A percentile compares a stretch with the other conserved stretches of the same genome.
phyloP scores from a whole-genome alignment of 2,888 invertebrate genomes.

The Chouioia cunea region DNA sequence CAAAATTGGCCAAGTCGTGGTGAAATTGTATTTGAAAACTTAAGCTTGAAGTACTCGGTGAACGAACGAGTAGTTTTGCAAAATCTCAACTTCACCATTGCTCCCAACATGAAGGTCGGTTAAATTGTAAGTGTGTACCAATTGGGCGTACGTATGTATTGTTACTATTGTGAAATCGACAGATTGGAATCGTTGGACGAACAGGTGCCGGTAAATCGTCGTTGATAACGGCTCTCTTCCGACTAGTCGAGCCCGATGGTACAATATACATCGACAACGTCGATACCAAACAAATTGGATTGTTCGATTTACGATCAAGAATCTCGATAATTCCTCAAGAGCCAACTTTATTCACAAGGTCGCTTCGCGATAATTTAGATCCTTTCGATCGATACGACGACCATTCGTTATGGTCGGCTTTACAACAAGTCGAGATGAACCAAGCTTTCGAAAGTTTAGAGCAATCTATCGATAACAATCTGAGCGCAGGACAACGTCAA shows the following conservation, averaged over 20 bases:
- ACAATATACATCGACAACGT: constrained; percentile 82
- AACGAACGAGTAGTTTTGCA: constrained; percentile 79
- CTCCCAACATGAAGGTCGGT: constrained; percentile 76
- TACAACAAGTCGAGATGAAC: constrained; percentile 84
- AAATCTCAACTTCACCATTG: constrained; percentile 77
- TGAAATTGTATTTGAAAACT: constrained; percentile 73
- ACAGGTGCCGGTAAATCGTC: constrained; percentile 92
- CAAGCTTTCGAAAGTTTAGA: constrained; percentile 76
- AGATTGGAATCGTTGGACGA: constrained; percentile 85
- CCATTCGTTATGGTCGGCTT: constrained; percentile 80
- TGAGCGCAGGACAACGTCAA: constrained; percentile 90
- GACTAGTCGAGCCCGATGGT: constrained; percentile 84
- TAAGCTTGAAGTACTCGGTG: constrained; percentile 75
- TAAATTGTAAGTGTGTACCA: no score
- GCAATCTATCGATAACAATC: constrained; percentile 78
- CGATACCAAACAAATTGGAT: constrained; percentile 77
- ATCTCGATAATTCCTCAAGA: constrained; percentile 91
- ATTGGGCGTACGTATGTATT: no score
- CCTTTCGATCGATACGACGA: constrained; percentile 83
- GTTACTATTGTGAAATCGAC: no score
- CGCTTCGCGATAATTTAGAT: constrained; percentile 86
- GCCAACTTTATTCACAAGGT: constrained; percentile 76
- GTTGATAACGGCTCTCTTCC: constrained; percentile 85
- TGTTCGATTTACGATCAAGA: constrained; percentile 81
- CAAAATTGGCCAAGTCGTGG: constrained; percentile 74